phyloP scores from a whole-genome alignment of 2,888 invertebrate genomes.

The Muschampia plurimacula region DNA sequence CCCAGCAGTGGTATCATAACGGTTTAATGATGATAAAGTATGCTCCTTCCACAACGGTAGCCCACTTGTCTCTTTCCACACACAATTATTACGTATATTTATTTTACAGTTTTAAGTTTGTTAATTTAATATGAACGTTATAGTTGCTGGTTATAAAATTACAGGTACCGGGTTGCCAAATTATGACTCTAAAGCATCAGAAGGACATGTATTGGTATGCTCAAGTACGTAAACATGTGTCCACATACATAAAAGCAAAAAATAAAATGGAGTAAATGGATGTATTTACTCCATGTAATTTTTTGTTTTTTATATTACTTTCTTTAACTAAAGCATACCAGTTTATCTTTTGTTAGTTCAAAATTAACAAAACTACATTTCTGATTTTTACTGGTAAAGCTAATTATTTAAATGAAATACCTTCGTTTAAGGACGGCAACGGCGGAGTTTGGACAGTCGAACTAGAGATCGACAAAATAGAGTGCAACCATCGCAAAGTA shows the following conservation, averaged over 20 bases:
- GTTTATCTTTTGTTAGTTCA: neutral
- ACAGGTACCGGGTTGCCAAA: constrained; percentile 76
- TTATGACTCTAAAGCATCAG: constrained; percentile 77
- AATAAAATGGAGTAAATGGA: too few relatives aligned
- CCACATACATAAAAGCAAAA: neutral
- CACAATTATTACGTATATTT: too few relatives aligned
- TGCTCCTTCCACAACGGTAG: too few relatives aligned
- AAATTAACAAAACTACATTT: neutral
- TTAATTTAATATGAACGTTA: too few relatives aligned
- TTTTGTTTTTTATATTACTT: neutral
- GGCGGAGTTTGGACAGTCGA: constrained; percentile 89
- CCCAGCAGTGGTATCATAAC: too few relatives aligned
- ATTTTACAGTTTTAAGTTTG: too few relatives aligned
- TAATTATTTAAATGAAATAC: neutral
- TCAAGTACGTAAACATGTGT: constrained; percentile 86
- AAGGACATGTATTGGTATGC: constrained; percentile 88
- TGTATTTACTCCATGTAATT: neutral
- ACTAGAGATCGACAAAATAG: constrained; percentile 75
- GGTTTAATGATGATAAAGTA: too few relatives aligned
- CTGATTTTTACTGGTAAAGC: neutral
- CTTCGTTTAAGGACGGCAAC: constrained; percentile 89
- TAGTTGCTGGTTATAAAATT: constrained; percentile 8
- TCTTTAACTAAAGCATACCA: too few relatives aligned
- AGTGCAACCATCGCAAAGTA: constrained; percentile 73
- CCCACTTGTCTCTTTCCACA: too few relatives aligned